Evolutionary conservation across 2,113 vertebrate genomes (phyloP).

Genomic region (Ivindomyrus marchei): DNA sequence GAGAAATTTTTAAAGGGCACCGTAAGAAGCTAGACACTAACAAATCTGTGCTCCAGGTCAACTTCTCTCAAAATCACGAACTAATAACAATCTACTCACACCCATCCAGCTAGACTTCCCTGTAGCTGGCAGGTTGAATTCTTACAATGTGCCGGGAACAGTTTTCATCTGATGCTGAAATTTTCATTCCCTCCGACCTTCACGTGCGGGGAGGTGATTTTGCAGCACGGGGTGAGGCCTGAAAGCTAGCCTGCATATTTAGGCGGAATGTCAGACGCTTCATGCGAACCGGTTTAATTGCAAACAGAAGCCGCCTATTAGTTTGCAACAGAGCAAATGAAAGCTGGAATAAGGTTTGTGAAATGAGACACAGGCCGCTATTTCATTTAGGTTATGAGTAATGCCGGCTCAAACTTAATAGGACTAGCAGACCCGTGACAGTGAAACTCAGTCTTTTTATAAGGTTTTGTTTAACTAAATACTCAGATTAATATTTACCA

Average conservation of each 20-base stretch:
- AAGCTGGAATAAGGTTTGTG: constrained; percentile 40
- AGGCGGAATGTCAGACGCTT: constrained; percentile 17
- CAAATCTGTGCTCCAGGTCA: background rate
- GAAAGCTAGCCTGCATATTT: constrained; percentile 12
- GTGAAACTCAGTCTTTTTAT: constrained; percentile 13
- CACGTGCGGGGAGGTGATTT: background rate
- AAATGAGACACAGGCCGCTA: constrained; percentile 37
- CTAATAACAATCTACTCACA: background rate
- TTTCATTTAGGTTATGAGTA: constrained; percentile 37
- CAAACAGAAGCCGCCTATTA: constrained; percentile 31
- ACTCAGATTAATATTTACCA: constrained; percentile 24
- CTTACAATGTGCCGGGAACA: background rate
- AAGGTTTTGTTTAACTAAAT: constrained; percentile 23
- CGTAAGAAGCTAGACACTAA: background rate
- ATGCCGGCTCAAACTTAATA: constrained; percentile 34
- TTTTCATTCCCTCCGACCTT: background rate
- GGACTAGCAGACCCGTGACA: constrained; percentile 21
- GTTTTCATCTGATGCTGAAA: background rate
- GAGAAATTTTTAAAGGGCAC: background rate
- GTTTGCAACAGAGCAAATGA: constrained; percentile 36
- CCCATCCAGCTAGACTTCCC: background rate
- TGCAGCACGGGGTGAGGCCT: background rate
- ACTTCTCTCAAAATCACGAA: background rate
- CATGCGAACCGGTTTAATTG: constrained; percentile 36
- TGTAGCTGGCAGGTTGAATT: background rate